Conservation (phyloP, 2,888 invertebrate genomes). For the Macroteleia sp. region DNA sequence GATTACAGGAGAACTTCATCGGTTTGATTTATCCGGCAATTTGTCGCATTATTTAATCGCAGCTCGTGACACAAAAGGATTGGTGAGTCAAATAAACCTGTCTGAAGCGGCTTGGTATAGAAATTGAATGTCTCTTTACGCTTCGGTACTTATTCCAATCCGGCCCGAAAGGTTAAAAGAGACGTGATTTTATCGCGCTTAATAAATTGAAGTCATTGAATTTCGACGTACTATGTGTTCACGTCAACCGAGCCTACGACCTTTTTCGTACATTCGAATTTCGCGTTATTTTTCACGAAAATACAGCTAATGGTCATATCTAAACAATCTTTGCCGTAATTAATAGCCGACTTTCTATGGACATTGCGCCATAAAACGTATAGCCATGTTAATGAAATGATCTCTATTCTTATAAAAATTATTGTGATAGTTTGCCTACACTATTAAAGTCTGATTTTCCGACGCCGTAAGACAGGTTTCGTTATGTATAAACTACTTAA, state of each 20-base stretch:
- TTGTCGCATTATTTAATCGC: too few relatives aligned
- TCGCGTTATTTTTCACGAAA: slow-evolving; percentile 23
- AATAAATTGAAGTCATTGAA: slow-evolving; percentile 49
- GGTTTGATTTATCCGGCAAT: too few relatives aligned
- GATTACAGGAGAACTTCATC: too few relatives aligned
- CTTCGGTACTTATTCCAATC: slow-evolving; percentile 43
- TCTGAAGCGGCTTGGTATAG: slow-evolving; percentile 8
- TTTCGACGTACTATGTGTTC: slow-evolving; percentile 17
- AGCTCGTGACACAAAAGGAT: too few relatives aligned
- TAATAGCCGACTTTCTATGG: slow-evolving; percentile 39
- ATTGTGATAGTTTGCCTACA: slow-evolving; percentile 6
- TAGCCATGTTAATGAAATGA: slow-evolving; percentile 32
- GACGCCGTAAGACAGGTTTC: slow-evolving; percentile 31
- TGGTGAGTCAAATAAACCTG: too few relatives aligned
- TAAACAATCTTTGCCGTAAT: slow-evolving; percentile 22
- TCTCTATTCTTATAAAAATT: slow-evolving; percentile 24
- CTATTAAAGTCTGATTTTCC: slow-evolving; percentile 25
- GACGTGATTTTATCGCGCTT: slow-evolving; percentile 39
- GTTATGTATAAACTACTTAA: slow-evolving; percentile 50
- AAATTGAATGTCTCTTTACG: slow-evolving; percentile 47
- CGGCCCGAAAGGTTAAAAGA: slow-evolving; percentile 47
- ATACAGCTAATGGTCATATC: slow-evolving; percentile 13
- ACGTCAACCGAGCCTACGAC: background rate
- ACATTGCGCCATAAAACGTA: slow-evolving; percentile 21
- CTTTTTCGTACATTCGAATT: slow-evolving; percentile 20